Conservation (phyloP, 2,888 invertebrate genomes). For the Anodontia alba region DNA sequence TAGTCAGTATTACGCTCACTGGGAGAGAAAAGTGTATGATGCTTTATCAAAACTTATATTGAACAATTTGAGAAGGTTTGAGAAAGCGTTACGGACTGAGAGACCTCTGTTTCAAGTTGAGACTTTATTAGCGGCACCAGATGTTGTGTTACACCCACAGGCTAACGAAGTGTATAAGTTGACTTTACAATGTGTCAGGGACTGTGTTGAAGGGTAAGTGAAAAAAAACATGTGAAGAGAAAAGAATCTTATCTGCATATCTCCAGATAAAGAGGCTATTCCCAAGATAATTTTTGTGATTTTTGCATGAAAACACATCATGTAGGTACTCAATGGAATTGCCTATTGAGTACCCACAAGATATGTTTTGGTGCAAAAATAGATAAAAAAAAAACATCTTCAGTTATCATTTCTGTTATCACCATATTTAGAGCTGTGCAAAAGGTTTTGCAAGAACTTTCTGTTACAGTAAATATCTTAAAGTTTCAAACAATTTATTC, state of each 20-base stretch:
- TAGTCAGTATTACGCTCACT: slow-evolving; percentile 91
- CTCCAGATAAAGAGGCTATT: neutral
- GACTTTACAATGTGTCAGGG: slow-evolving; percentile 90
- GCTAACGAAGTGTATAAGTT: slow-evolving; percentile 92
- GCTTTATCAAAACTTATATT: slow-evolving; percentile 88
- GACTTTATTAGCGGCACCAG: slow-evolving; percentile 90
- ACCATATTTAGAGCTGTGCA: no score
- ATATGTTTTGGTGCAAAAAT: no score
- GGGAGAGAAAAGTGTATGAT: slow-evolving; percentile 92
- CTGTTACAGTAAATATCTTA: no score
- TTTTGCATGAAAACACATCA: no score
- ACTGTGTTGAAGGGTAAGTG: slow-evolving; percentile 90
- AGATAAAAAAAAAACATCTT: no score
- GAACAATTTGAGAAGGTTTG: slow-evolving; percentile 90
- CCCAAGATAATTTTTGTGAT: neutral
- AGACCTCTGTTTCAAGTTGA: slow-evolving; percentile 92
- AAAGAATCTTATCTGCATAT: no score
- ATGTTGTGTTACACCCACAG: slow-evolving; percentile 91
- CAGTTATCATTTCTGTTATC: no score
- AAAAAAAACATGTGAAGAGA: no score
- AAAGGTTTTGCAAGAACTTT: no score
- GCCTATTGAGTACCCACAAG: no score
- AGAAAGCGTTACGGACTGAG: slow-evolving; percentile 87
- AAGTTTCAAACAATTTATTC: no score
- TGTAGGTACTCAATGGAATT: no score